Percentiles rank a stretch among this genome's conserved stretches.
phyloP scores from a whole-genome alignment of 2,797 vertebrate species.

The Lagocephalus sceleratus region DNA sequence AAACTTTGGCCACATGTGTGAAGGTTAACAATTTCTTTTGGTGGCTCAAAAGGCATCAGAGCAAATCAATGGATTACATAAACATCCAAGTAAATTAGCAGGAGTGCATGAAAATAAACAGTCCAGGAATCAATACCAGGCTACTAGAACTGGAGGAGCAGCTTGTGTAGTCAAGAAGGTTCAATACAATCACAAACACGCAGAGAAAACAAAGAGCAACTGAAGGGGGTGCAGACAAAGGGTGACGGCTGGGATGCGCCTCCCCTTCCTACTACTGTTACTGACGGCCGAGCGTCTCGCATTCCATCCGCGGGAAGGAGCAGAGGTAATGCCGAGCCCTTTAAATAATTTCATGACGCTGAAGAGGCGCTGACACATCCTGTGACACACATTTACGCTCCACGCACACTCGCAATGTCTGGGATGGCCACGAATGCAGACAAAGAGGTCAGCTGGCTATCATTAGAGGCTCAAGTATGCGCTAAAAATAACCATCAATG shows the following conservation, averaged over 20 bases:
- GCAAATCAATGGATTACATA: too few relatives aligned
- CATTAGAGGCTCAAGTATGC: slow-evolving; percentile 22
- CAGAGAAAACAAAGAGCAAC: neutral
- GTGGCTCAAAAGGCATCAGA: too few relatives aligned
- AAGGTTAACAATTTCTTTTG: too few relatives aligned
- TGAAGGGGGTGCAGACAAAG: slow-evolving; percentile 2
- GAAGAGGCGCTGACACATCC: slow-evolving; percentile 23
- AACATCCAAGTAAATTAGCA: too few relatives aligned
- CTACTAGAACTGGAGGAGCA: too few relatives aligned
- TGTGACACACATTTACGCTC: slow-evolving; percentile 2
- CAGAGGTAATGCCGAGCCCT: slow-evolving; percentile 11
- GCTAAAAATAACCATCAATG: slow-evolving; percentile 59
- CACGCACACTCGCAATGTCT: slow-evolving; percentile 13
- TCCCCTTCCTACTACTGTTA: too few relatives aligned
- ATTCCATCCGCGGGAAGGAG: slow-evolving; percentile 49
- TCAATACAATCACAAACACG: neutral
- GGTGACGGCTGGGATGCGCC: slow-evolving; percentile 1
- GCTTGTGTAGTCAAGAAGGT: neutral
- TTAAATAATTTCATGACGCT: slow-evolving; percentile 26
- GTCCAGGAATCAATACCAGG: too few relatives aligned
- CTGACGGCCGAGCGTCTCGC: slow-evolving; percentile 16
- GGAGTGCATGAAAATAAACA: too few relatives aligned
- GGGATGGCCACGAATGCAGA: slow-evolving; percentile 19
- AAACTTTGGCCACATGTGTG: too few relatives aligned
- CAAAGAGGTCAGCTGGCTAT: slow-evolving; percentile 26